phyloP scores from a whole-genome alignment of 2,888 invertebrate genomes.

The Muschampia plurimacula region DNA sequence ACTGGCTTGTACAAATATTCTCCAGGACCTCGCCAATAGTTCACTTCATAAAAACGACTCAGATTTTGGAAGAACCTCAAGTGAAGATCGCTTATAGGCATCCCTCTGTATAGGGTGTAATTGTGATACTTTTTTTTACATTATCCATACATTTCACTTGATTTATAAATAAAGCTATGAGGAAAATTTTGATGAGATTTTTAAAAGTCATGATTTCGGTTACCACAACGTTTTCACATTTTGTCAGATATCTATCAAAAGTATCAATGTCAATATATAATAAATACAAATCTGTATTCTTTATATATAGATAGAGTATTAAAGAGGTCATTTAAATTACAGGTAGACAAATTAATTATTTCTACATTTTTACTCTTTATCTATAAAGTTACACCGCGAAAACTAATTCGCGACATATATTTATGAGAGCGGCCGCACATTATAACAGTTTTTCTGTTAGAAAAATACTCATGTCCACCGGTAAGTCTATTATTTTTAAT shows the following conservation, averaged over 20 bases:
- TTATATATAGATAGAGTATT: too few relatives aligned
- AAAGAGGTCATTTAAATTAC: too few relatives aligned
- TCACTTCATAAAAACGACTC: constrained; percentile 51
- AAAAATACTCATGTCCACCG: too few relatives aligned
- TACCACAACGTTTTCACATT: neutral
- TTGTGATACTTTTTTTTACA: constrained; percentile 57
- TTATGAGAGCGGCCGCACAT: too few relatives aligned
- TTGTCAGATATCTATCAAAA: neutral
- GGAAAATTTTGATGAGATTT: neutral
- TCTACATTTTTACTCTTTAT: too few relatives aligned
- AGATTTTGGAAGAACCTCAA: constrained; percentile 61
- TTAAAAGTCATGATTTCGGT: neutral
- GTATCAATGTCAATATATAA: neutral
- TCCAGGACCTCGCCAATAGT: constrained; percentile 67
- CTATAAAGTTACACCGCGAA: too few relatives aligned
- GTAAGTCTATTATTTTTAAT: too few relatives aligned
- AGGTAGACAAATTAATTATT: too few relatives aligned
- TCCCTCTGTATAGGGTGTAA: constrained; percentile 63
- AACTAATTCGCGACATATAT: too few relatives aligned
- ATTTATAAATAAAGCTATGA: neutral
- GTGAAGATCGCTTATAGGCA: constrained; percentile 57
- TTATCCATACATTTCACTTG: constrained; percentile 41
- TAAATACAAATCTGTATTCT: too few relatives aligned
- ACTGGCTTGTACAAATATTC: constrained; percentile 53
- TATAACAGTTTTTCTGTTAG: too few relatives aligned